Conservation (phyloP, 2,888 invertebrate species). For the Scaptomyza caliginosa region DNA sequence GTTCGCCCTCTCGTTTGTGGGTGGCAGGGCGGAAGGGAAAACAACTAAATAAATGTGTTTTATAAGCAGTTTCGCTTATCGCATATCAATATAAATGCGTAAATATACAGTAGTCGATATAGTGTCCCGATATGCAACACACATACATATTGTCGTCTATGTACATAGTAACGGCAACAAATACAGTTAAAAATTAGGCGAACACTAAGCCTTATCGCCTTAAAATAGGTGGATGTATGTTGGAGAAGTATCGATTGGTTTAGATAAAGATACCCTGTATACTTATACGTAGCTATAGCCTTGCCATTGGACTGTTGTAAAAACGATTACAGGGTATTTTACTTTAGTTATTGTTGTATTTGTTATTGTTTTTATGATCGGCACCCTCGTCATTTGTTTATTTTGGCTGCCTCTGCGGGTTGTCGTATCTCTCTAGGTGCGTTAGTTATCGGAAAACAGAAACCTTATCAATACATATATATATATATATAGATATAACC, state of each 20-base stretch:
- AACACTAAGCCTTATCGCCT: constrained; percentile 40
- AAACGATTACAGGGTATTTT: neutral
- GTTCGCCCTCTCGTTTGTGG: constrained; percentile 15
- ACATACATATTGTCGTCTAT: constrained; percentile 1
- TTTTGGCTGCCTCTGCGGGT: constrained; percentile 37
- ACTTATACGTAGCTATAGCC: constrained; percentile 11
- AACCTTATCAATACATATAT: constrained; percentile 71
- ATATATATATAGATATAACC: neutral
- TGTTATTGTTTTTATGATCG: constrained; percentile 1
- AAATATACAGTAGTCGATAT: constrained; percentile 82
- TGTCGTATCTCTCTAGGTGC: constrained; percentile 34
- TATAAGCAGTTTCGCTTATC: constrained; percentile 79
- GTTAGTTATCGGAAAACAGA: constrained; percentile 41
- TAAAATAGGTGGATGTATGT: constrained; percentile 4
- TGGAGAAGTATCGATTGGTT: neutral
- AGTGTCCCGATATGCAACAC: constrained; percentile 60
- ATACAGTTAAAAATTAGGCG: constrained; percentile 40
- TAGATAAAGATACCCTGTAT: constrained; percentile 2
- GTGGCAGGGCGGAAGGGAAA: constrained; percentile 43
- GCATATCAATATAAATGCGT: constrained; percentile 77
- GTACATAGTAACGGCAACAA: constrained; percentile 10
- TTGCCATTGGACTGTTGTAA: constrained; percentile 15
- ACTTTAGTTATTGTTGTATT: neutral
- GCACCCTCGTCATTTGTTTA: constrained; percentile 49
- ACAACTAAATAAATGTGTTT: constrained; percentile 78